These are phyloP conservation scores for Sus scrofa DNA, from an alignment of 2,113 vertebrate genomes.

Conservation along the genomic window DNA sequence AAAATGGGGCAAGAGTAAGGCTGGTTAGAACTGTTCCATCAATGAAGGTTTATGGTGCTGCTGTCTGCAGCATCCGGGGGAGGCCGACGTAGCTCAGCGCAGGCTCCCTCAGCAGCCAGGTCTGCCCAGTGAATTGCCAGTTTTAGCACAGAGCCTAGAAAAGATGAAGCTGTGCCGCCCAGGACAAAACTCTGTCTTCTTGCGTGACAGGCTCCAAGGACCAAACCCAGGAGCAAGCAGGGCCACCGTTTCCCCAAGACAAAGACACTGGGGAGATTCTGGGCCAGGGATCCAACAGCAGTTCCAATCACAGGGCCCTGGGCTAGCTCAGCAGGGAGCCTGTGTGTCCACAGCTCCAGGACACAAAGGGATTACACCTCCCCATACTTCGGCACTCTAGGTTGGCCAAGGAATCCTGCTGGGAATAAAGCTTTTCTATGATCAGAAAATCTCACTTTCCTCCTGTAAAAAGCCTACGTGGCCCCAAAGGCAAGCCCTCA, in stretches of 20 bases:
- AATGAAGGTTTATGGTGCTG: background rate
- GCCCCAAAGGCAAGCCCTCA: background rate
- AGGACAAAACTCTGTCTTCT: background rate
- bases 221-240: fast-evolving
- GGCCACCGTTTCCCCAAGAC: background rate
- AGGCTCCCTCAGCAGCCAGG: background rate
- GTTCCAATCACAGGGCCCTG: background rate
- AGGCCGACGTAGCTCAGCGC: background rate
- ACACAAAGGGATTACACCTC: background rate
- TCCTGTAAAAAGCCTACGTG: background rate
- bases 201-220: background rate
- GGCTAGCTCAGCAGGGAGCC: background rate
- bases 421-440: background rate
- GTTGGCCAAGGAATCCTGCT: background rate
- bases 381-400: background rate
- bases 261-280: background rate
- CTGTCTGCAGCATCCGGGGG: background rate
- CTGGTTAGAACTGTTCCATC: background rate
- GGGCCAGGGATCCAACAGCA: background rate
- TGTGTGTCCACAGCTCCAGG: background rate
- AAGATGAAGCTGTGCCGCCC: background rate
- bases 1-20: conserved; percentile 51
- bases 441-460: background rate
- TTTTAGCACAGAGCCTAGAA: background rate
- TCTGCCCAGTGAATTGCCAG: fast-evolving